Conservation (phyloP, 2,888 invertebrate species). For the Brachyptera risi region DNA sequence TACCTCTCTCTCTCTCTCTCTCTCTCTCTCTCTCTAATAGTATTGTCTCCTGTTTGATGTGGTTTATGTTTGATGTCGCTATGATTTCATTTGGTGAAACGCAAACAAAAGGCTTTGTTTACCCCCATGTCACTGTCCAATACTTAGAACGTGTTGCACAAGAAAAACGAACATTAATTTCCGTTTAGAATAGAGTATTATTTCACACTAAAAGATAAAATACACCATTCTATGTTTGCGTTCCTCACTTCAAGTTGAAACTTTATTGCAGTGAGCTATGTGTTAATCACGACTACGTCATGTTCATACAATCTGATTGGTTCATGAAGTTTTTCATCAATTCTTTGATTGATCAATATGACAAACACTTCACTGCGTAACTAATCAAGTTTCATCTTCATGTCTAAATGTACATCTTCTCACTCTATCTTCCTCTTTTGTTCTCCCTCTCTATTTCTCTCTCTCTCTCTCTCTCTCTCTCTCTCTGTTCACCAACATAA, state of each 20-base stretch:
- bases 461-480: slow-evolving; percentile 26
- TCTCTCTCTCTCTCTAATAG: slow-evolving; percentile 8
- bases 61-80: neutral
- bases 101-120: neutral
- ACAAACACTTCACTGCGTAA: neutral
- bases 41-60: neutral
- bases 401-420: too few relatives aligned
- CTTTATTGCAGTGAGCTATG: slow-evolving; percentile 3
- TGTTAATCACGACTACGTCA: neutral
- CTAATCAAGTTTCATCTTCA: slow-evolving; percentile 36
- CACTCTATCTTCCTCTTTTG: slow-evolving; percentile 29
- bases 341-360: neutral
- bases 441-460: slow-evolving; percentile 25
- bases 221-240: slow-evolving; percentile 1
- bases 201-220: neutral
- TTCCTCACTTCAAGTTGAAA: slow-evolving; percentile 8
- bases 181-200: neutral
- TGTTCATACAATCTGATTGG: neutral
- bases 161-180: neutral
- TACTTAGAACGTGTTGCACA: neutral
- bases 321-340: neutral
- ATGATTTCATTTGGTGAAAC: neutral
- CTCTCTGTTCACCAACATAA: slow-evolving; percentile 18
- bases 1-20: neutral
- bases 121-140: neutral